phyloP scores from a whole-genome alignment of 2,888 invertebrate genomes.

The Eudemis profundana region DNA sequence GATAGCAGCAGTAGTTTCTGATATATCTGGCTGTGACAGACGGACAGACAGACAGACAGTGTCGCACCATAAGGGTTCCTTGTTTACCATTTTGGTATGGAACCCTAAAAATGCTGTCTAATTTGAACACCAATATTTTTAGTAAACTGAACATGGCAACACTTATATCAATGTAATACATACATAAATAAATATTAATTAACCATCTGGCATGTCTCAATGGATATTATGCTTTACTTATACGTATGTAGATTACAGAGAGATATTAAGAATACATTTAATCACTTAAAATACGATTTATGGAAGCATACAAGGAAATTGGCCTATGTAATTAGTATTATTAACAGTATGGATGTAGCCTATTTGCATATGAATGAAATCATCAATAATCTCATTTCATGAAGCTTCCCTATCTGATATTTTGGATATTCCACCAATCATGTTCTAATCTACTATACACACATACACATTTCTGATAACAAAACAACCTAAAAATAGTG shows the following conservation, averaged over 20 bases:
- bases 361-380: neutral
- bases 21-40: too few relatives aligned
- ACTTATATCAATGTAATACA: too few relatives aligned
- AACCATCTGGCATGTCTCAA: neutral
- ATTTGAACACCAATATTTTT: too few relatives aligned
- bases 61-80: too few relatives aligned
- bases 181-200: neutral
- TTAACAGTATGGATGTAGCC: neutral
- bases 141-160: too few relatives aligned
- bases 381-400: neutral
- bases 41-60: too few relatives aligned
- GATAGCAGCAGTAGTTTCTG: too few relatives aligned
- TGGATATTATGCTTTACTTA: too few relatives aligned
- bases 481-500: slow-evolving; percentile 37
- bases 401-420: neutral
- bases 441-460: slow-evolving; percentile 16
- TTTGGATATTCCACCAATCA: neutral
- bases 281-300: neutral
- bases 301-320: slow-evolving; percentile 4
- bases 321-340: neutral
- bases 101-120: too few relatives aligned
- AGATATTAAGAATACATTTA: neutral
- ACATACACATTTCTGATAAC: slow-evolving; percentile 23
- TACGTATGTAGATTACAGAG: too few relatives aligned
- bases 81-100: too few relatives aligned